phyloP scores from a whole-genome alignment of 1,140 invertebrate species.

The Aphaenogaster rudis region DNA sequence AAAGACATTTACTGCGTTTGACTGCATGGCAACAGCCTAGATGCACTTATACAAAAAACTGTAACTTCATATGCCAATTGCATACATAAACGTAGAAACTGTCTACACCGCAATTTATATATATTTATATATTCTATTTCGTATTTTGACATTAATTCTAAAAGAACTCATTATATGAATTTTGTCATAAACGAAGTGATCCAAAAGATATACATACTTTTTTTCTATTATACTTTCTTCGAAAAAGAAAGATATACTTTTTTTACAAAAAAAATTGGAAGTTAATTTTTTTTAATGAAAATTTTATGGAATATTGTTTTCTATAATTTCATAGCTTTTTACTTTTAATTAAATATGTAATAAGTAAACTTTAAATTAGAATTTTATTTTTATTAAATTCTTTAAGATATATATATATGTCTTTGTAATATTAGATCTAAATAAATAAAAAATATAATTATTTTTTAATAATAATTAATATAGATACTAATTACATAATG shows the following conservation, averaged over 20 bases:
- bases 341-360: neutral
- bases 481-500: neutral
- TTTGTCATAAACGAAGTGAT: neutral
- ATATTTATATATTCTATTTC: neutral
- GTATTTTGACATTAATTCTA: neutral
- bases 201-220: neutral
- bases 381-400: conserved; percentile 8
- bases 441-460: neutral
- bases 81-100: conserved; percentile 6
- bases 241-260: neutral
- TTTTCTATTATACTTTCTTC: neutral
- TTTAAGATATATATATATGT: neutral
- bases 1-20: conserved; percentile 33
- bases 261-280: neutral
- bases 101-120: neutral
- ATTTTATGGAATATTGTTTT: neutral
- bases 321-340: neutral
- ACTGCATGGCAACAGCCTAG: conserved; percentile 8
- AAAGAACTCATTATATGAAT: neutral
- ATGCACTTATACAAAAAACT: neutral
- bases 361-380: neutral
- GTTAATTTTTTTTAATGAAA: neutral
- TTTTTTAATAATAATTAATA: conserved; percentile 2
- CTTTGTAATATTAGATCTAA: neutral
- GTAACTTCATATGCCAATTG: conserved; percentile 11